These are phyloP conservation scores for Actinia equina DNA, from an alignment of 64 coral and sea anemone genomes.

Conservation along the genomic window DNA sequence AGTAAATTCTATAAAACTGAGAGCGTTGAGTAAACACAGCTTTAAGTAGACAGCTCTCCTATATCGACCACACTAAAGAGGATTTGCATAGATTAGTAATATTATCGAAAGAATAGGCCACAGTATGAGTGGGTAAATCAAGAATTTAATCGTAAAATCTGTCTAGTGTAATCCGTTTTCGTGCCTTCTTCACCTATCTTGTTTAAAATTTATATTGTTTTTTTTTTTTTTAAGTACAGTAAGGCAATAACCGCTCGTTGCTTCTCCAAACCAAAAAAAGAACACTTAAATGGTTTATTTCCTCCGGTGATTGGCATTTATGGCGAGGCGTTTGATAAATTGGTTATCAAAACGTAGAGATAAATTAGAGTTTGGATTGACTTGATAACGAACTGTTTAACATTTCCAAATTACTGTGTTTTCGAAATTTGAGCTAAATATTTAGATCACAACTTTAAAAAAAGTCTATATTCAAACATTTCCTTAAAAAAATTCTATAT, in stretches of 20 bases:
- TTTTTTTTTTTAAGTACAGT: neutral
- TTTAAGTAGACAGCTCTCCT: no score
- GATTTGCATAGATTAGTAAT: no score
- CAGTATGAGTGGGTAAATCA: no score
- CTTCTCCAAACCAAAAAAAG: neutral
- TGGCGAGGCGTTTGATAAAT: neutral
- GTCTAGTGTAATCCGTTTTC: neutral
- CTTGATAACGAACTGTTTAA: neutral
- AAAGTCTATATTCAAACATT: no score
- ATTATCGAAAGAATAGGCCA: no score
- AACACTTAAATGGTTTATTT: neutral
- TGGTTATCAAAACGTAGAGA: neutral
- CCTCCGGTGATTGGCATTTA: neutral
- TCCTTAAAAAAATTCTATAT: no score
- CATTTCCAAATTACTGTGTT: neutral
- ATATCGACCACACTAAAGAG: no score
- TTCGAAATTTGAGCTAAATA: neutral
- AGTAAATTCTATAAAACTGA: no score
- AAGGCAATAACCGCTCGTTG: neutral
- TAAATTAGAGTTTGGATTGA: no score
- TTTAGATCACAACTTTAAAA: neutral
- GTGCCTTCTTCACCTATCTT: neutral
- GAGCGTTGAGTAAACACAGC: no score
- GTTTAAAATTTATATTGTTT: neutral
- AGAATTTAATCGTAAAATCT: no score